These are phyloP conservation scores for Labia minor DNA, from an alignment of 2,888 invertebrate genomes.

Conservation along the genomic window DNA sequence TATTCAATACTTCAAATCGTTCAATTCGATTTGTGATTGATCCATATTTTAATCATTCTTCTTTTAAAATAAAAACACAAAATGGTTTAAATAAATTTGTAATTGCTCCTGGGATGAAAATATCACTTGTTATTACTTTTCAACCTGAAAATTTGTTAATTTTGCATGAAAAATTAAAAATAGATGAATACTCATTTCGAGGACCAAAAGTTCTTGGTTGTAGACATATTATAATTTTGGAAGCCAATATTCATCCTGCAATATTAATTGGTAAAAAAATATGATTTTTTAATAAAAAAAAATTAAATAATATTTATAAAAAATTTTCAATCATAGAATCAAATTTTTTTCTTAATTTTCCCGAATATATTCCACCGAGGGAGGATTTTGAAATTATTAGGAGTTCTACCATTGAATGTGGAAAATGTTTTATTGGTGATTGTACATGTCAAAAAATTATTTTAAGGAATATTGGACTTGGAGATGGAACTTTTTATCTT, in stretches of 20 bases:
- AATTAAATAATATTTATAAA: no score
- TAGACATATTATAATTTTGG: background rate
- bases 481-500: background rate
- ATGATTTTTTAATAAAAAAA: no score
- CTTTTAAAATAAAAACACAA: background rate
- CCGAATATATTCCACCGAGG: no score
- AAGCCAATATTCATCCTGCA: background rate
- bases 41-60: background rate
- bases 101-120: background rate
- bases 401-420: background rate
- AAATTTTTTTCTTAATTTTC: no score
- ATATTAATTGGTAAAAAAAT: background rate
- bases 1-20: background rate
- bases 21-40: background rate
- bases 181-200: background rate
- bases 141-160: background rate
- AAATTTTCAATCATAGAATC: no score
- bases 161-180: background rate
- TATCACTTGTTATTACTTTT: background rate
- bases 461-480: background rate
- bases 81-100: background rate
- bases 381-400: background rate
- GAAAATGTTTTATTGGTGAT: conserved; percentile 1
- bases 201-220: background rate
- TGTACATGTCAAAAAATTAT: background rate